A percentile compares a stretch with the other conserved stretches of the same genome.
These are phyloP conservation scores for Acanthosoma haemorrhoidale DNA, from an alignment of 2,888 invertebrate genomes.

Conservation along the genomic window DNA sequence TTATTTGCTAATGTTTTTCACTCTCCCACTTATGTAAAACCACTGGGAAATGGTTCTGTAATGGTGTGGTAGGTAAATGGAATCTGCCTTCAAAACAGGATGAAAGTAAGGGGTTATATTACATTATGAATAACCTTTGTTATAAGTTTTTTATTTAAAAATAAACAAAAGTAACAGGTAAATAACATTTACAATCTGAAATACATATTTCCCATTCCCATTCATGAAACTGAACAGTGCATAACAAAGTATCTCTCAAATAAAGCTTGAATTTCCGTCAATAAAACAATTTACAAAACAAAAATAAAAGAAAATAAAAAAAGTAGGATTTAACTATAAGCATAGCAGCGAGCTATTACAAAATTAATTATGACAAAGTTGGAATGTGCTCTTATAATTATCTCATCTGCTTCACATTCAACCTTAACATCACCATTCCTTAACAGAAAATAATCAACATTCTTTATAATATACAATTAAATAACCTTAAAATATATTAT, in stretches of 20 bases:
- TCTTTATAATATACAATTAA: background rate
- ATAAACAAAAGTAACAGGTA: conserved; percentile 39
- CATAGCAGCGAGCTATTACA: conserved; percentile 2
- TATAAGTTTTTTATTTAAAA: conserved; percentile 36
- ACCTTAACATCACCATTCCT: background rate
- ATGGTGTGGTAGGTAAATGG: too few species aligned
- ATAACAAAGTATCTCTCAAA: conserved; percentile 30
- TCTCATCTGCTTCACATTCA: background rate
- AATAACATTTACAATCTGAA: conserved; percentile 35
- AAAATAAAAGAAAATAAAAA: background rate
- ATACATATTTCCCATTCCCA: conserved; percentile 36
- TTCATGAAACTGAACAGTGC: conserved; percentile 36
- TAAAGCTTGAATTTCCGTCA: conserved; percentile 32
- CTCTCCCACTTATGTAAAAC: too few species aligned
- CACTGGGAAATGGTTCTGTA: too few species aligned
- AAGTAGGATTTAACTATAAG: conserved; percentile 13
- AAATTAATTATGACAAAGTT: conserved; percentile 11
- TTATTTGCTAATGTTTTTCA: too few species aligned
- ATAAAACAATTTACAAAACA: conserved; percentile 25
- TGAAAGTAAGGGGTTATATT: too few species aligned
- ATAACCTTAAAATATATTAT: background rate
- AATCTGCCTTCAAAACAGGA: too few species aligned
- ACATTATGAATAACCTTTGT: too few species aligned
- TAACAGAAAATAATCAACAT: background rate
- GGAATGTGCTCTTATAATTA: conserved; percentile 26